Evolutionary conservation across 2,797 vertebrate species (phyloP).

Genomic region (Miichthys miiuy): DNA sequence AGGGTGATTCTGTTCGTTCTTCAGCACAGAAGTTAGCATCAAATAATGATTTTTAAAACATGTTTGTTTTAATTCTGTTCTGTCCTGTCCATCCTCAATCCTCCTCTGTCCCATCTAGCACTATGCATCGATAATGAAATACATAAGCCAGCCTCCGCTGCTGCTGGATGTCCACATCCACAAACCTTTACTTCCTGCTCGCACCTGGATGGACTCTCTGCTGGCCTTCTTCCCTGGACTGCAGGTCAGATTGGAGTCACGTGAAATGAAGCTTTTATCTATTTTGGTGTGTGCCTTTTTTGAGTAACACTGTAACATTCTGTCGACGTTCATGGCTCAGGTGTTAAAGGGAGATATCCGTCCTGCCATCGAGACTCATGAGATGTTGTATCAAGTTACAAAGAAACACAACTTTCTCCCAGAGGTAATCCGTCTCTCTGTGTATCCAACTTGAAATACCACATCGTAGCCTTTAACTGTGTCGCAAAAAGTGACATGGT

Average conservation of each 20-base stretch:
- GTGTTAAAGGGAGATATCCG: constrained; percentile 98
- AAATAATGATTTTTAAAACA: too few relatives aligned
- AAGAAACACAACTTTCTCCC: constrained; percentile 99
- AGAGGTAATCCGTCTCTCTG: constrained; percentile 86
- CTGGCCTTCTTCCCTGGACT: constrained; percentile 98
- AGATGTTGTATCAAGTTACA: constrained; percentile 99
- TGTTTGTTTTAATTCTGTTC: not conserved
- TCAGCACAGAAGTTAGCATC: too few relatives aligned
- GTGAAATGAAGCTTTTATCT: not conserved
- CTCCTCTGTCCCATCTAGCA: constrained; percentile 83
- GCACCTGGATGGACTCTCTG: constrained; percentile 99
- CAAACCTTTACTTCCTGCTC: constrained; percentile 96
- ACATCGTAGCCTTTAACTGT: not conserved
- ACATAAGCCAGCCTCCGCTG: constrained; percentile 98
- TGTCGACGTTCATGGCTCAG: constrained; percentile 71
- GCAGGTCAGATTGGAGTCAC: constrained; percentile 85
- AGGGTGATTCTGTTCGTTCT: constrained; percentile 4
- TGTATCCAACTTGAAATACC: not conserved
- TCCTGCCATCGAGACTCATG: constrained; percentile 98
- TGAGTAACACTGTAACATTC: not conserved
- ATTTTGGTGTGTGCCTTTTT: not conserved
- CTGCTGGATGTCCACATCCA: constrained; percentile 98
- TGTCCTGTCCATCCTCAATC: not conserved
- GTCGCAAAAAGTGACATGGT: not conserved
- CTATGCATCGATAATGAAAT: constrained; percentile 99